Base-by-base conservation (phyloP, 2,113 vertebrate genomes). In the Gobio gobio region DNA sequence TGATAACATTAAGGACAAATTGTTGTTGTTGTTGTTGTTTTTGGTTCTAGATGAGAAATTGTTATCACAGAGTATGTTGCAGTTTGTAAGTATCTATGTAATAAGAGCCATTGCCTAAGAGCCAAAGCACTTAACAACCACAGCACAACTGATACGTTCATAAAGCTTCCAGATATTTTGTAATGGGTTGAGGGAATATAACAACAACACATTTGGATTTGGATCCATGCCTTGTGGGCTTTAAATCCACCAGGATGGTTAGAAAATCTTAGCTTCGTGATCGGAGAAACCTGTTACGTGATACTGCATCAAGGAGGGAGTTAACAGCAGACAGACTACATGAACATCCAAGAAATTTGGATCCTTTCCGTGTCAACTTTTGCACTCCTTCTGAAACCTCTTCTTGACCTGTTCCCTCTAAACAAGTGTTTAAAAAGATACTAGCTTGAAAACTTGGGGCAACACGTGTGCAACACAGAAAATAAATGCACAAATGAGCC, bases 61-160 rank as follows among this genome's bases (percentile, higher is more conserved):
- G 12, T 78, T 80, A n/a, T 79, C 36, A 45, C 22, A n/a, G 77
- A n/a, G 4, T n/a, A 22, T 14, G 33, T 61, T 79, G 56, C 33
- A 51, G 10, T 66, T 54, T 80, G 40, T 16, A 81, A 51, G 63
- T 49, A 33, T 81, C 45, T 36, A 18, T 64, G 29, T 20, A 64
- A 80, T 80, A 63, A 49, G 40, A 78, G 36, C 51, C 47, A 33
- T 51, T 33, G 18, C 49, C 16, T 76, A 16, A 76, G 54, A 76
- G 74, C 29, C 75, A 79, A 79, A 81, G 45, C n/a, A 81, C 43
- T 81, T 81, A 68, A 47, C 36, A 64, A 49, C 78, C 78, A 81
- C 61, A 68, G 61, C 24, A 13, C 45, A 68, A 51, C 61, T 81
- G 78, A 81, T 68, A 81, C 24, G 12, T 81, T 66, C 40, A 64